phyloP scores from a whole-genome alignment of 2,888 invertebrate species.

The Heliothis peltigera region DNA sequence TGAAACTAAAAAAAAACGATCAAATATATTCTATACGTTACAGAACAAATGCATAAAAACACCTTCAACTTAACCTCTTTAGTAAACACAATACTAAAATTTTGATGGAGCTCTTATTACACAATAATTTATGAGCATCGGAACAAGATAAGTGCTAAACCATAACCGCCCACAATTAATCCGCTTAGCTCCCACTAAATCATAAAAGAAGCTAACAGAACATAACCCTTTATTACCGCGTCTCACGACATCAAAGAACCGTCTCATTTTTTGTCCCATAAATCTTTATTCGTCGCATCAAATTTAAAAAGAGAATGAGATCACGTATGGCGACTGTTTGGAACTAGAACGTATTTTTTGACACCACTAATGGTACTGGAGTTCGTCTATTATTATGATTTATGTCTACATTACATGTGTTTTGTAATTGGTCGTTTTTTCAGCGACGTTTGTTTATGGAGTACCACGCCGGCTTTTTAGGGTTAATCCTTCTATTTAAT shows the following conservation, averaged over 20 bases:
- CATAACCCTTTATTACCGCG: slow-evolving; percentile 34
- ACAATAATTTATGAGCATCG: slow-evolving; percentile 27
- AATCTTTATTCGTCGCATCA: slow-evolving; percentile 55
- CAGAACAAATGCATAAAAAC: neutral
- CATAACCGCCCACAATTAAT: slow-evolving; percentile 23
- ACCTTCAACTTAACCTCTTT: neutral
- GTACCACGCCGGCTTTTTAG: neutral
- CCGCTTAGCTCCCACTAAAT: slow-evolving; percentile 19
- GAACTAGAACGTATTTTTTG: slow-evolving; percentile 63
- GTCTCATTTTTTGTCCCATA: slow-evolving; percentile 55
- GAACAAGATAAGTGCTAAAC: slow-evolving; percentile 17
- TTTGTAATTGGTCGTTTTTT: slow-evolving; percentile 13
- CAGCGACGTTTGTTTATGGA: slow-evolving; percentile 9
- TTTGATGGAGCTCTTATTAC: slow-evolving; percentile 23
- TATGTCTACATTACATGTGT: slow-evolving; percentile 42
- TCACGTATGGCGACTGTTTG: slow-evolving; percentile 64
- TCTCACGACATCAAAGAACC: slow-evolving; percentile 52
- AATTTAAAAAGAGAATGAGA: slow-evolving; percentile 59
- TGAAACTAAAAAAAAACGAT: too few relatives aligned
- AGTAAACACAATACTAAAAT: slow-evolving; percentile 1
- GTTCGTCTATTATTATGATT: slow-evolving; percentile 51
- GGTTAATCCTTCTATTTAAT: neutral
- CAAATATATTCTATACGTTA: too few relatives aligned
- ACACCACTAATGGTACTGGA: slow-evolving; percentile 57
- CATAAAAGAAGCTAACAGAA: slow-evolving; percentile 12